Evolutionary conservation across 2,888 invertebrate genomes (phyloP), one percentile per base, ranked within the genome.

Genomic region (Dolomedes plantarius): DNA sequence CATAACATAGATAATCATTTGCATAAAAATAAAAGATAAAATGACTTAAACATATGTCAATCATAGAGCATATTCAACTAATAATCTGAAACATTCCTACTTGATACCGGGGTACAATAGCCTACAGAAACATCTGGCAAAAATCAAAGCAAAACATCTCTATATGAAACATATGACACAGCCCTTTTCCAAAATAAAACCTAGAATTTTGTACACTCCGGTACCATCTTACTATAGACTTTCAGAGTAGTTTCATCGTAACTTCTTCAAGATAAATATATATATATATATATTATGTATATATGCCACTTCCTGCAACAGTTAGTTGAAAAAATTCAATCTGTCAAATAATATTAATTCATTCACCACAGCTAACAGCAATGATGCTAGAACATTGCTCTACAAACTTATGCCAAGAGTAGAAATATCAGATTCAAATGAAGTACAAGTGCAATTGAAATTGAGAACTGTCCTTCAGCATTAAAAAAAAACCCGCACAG

Each of bases 41-140:
- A 86, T 76, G 75, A 80, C 79, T 86, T 78, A 69, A 86, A 86
- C 74, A 68, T 85, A 68, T 86, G 74, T 78, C 78, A 86, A 86
- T 73, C 71, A 85, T 76, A 83, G 28, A 76, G 68, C 76, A 72
- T 50, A 16, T 46, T 41, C 64, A 74, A 79, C 73, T 78, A 78
- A 79, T 79, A 86, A 71, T 86, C 39, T 78, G 11, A 79, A 86
- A 86, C 85, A 78, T 74, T 86, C 85, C 85, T 79, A 86, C 36
- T 67, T 50, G 72, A 85, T 68, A 77, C 74, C 81, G 65, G 75
- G 64, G 32, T 72, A 80, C 73, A 73, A 56, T 71, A 77, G 73
- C 41, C 83, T 85, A 46, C 41, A 68, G 77, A 32, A 67, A 73
- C 39, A 46, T 9, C 27, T 39, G 32, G 50, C 73, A 67, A 74